A percentile compares a stretch with the other conserved stretches of the same genome.
Conservation (phyloP, 2,113 vertebrate genomes). For the Barbus barbus region DNA sequence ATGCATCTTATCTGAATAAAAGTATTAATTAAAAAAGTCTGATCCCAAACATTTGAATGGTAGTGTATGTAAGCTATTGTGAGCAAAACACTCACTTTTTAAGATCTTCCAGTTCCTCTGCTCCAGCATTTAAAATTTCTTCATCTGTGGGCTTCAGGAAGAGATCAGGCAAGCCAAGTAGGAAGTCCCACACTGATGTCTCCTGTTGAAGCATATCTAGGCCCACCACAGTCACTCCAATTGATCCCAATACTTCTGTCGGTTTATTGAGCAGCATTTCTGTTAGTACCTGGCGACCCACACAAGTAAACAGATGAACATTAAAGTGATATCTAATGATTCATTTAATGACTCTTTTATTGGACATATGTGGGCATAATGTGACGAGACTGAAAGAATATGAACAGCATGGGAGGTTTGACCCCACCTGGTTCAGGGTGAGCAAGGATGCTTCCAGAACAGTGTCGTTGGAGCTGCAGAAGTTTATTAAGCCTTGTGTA, state of each 20-base stretch:
- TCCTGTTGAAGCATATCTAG: slow-evolving; percentile 70
- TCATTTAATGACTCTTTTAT: background rate
- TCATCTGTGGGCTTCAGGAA: slow-evolving; percentile 56
- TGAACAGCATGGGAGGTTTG: background rate
- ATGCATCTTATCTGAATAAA: background rate
- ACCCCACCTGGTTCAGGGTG: slow-evolving; percentile 67
- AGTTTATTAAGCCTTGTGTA: slow-evolving; percentile 48
- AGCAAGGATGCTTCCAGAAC: slow-evolving; percentile 66
- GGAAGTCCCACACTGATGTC: slow-evolving; percentile 66
- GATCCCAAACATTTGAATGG: background rate
- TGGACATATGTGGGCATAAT: background rate
- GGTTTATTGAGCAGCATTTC: slow-evolving; percentile 62
- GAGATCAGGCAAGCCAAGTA: slow-evolving; percentile 64
- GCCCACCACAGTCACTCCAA: slow-evolving; percentile 47
- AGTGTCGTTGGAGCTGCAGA: slow-evolving; percentile 70
- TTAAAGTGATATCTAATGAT: background rate
- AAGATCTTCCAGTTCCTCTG: slow-evolving; percentile 53
- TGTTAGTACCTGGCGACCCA: slow-evolving; percentile 59
- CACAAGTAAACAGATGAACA: slow-evolving; percentile 18
- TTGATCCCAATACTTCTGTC: slow-evolving; percentile 23
- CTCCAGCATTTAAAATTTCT: slow-evolving; percentile 42
- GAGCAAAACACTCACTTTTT: slow-evolving; percentile 65
- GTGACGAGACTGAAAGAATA: background rate
- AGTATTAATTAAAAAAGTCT: background rate
- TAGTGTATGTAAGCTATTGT: background rate